These are phyloP conservation scores for Eulemur albifrons DNA, from an alignment of 2,797 vertebrate genomes.

Conservation along the genomic window DNA sequence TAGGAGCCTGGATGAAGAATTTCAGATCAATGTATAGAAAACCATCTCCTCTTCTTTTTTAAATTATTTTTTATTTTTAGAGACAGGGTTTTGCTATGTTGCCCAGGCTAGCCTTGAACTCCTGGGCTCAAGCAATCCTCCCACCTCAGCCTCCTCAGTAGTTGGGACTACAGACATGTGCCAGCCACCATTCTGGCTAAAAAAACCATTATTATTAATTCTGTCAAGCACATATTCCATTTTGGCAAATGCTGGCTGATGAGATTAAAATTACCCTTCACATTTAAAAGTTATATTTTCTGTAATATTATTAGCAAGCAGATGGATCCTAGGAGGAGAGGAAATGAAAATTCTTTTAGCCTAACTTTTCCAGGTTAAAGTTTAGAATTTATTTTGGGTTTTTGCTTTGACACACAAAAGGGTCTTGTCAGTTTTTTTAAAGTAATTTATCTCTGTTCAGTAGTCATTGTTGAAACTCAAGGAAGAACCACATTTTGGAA, in stretches of 20 bases:
- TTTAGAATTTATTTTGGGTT: conserved; percentile 50
- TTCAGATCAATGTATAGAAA: neutral
- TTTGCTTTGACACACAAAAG: conserved; percentile 26
- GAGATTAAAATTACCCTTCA: conserved; percentile 32
- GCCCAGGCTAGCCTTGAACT: neutral
- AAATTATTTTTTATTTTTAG: neutral
- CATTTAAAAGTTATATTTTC: conserved; percentile 30
- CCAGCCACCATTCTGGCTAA: too few species aligned
- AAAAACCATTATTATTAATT: neutral
- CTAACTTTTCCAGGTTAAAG: conserved; percentile 11
- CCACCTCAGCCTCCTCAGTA: neutral
- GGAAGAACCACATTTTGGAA: neutral
- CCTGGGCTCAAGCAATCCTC: neutral
- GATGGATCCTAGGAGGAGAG: neutral
- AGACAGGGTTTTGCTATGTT: neutral
- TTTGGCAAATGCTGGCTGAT: conserved; percentile 35
- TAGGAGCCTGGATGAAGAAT: neutral
- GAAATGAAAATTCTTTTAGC: neutral
- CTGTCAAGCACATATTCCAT: neutral
- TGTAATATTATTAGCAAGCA: conserved; percentile 44
- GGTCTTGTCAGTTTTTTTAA: conserved; percentile 41
- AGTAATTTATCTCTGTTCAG: conserved; percentile 45
- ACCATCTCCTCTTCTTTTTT: too few species aligned
- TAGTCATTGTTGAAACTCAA: conserved; percentile 31
- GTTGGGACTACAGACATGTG: neutral